These are phyloP conservation scores for Osmerus eperlanus DNA, from an alignment of 2,113 vertebrate genomes.

Conservation along the genomic window DNA sequence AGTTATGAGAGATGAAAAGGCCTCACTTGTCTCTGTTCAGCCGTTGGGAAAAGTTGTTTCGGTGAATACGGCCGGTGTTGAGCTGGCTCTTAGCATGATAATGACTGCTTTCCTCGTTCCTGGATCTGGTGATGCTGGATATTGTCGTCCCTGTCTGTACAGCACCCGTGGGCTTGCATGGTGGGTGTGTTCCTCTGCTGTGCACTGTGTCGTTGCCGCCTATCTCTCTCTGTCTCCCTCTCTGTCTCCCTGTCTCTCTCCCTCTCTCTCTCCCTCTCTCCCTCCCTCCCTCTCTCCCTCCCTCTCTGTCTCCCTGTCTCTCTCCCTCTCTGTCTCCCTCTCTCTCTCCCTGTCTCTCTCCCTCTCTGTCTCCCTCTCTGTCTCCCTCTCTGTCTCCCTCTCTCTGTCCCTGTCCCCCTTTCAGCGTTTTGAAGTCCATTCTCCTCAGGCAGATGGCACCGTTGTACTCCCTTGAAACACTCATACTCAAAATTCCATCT, in stretches of 20 bases:
- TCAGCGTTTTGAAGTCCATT: neutral
- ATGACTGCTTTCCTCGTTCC: neutral
- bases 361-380: too few species aligned
- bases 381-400: too few species aligned
- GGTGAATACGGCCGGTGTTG: neutral
- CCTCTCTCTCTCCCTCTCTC: too few species aligned
- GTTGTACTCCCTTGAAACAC: neutral
- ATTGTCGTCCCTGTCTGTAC: neutral
- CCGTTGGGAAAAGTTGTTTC: neutral
- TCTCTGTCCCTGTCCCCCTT: neutral
- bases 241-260: too few species aligned
- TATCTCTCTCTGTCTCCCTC: neutral
- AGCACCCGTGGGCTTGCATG: neutral
- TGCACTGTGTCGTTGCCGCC: neutral
- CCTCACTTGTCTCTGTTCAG: neutral
- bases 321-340: neutral
- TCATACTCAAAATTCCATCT: neutral
- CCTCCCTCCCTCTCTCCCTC: too few species aligned
- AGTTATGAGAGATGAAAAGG: slow-evolving; percentile 32
- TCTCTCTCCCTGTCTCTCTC: neutral
- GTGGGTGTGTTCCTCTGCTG: neutral
- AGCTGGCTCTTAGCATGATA: neutral
- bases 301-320: neutral
- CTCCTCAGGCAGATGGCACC: neutral
- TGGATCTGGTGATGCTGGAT: neutral